Base-by-base conservation (phyloP, 2,797 vertebrate species). In the Crocidura indochinensis region DNA sequence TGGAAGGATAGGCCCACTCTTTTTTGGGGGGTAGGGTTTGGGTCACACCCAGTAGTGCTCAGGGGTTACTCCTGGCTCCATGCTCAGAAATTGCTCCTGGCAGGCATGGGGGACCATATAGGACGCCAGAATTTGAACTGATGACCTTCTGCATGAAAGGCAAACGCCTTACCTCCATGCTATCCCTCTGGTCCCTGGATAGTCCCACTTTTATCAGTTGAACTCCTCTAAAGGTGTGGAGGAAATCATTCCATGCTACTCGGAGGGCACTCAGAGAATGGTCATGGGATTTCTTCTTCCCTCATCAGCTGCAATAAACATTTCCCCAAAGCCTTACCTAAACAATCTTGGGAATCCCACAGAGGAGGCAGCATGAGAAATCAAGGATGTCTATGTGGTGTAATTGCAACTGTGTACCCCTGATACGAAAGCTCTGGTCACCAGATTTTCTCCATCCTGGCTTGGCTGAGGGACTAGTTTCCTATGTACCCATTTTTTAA, bases 401-500 rank as follows among this genome's bases (percentile, higher is more conserved):
- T 1, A 0, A 7, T 20, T 60, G 56, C 19, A 20, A 6, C 56
- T 51, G 38, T 20, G 1, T 15, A 8, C 15, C 19, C 53, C 53
- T 56, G 53, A 6, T 51, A 10, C 14, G 7, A 51, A 51, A 15
- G 53, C 15, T 14, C 12, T 56, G 51, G 51, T 56, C 15, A 2
- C 2, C 53, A 56, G 53, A 56, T 17, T 17, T 17, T 19, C 49
- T 51, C 27, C 17, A 31, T 46, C 84, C 86, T 85, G 44, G 65
- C 53, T 71, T 94, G 87, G 49, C 76, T 49, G 46, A 83, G 67
- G 92, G 96, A 75, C 78, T 82, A n/a, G 89, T 17, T 29, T 85
- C 24, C 56, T 87, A 81, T 46, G 14, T 27, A 65, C 60, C 49
- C 53, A 14, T 17, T 56, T 17, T 17, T 19, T 56, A 17, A 56